These are phyloP conservation scores for Eospalax fontanierii DNA, from an alignment of 2,797 vertebrate genomes.

Conservation along the genomic window DNA sequence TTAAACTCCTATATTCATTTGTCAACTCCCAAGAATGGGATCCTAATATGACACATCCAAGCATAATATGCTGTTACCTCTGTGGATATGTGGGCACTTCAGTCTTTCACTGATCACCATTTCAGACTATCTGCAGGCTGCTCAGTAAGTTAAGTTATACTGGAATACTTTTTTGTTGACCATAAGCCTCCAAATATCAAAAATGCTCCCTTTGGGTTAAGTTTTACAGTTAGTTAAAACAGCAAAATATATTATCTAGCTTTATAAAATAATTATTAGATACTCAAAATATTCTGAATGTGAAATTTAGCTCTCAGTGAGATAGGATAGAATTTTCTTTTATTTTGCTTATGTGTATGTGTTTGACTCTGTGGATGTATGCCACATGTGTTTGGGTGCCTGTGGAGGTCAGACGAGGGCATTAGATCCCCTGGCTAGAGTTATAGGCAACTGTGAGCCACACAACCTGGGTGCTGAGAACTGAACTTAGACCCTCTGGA, in stretches of 20 bases:
- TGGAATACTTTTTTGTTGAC: background rate
- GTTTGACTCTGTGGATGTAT: no score
- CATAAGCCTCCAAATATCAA: background rate
- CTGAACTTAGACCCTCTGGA: no score
- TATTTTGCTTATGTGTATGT: no score
- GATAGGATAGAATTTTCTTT: background rate
- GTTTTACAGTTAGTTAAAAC: conserved; percentile 8
- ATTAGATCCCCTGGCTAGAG: no score
- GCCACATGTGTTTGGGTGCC: no score
- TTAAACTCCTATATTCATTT: conserved; percentile 50
- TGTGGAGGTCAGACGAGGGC: no score
- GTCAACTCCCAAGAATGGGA: background rate
- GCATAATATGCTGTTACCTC: background rate
- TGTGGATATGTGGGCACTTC: background rate
- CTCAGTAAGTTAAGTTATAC: conserved; percentile 15
- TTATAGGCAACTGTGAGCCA: no score
- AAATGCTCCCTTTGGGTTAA: conserved; percentile 23
- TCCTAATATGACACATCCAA: background rate
- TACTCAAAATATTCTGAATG: background rate
- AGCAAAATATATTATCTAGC: background rate
- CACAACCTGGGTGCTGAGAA: no score
- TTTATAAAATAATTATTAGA: conserved; percentile 48
- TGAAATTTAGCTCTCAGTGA: background rate
- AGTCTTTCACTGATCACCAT: background rate
- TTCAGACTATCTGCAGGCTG: background rate